Evolutionary conservation across 2,797 vertebrate genomes (phyloP).

Genomic region (Bovichtus diacanthus): DNA sequence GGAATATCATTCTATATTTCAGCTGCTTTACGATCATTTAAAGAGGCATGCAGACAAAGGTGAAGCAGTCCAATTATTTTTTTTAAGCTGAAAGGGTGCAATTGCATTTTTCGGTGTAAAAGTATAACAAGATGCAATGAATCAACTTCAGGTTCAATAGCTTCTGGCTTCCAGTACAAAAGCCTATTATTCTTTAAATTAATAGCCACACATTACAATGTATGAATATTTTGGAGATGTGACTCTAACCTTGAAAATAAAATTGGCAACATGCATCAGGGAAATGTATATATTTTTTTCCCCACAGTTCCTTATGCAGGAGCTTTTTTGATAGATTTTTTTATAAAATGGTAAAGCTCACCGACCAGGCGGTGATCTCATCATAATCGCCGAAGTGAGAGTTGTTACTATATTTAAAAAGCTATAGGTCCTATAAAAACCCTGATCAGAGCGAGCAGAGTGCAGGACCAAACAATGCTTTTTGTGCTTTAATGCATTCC

Average conservation of each 20-base stretch:
- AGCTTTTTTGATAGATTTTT: background rate
- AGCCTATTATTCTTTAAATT: constrained; percentile 7
- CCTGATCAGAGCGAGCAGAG: background rate
- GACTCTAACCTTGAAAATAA: constrained; percentile 19
- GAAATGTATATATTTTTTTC: background rate
- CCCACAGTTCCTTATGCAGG: background rate
- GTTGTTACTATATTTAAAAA: background rate
- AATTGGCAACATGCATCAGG: background rate
- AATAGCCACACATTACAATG: constrained; percentile 14
- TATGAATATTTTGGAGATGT: constrained; percentile 31
- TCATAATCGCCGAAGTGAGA: background rate
- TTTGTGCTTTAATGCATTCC: background rate
- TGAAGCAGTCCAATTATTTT: background rate
- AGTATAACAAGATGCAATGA: constrained; percentile 19
- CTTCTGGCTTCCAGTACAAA: background rate
- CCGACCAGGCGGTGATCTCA: background rate
- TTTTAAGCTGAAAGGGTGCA: background rate
- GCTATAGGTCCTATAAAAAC: background rate
- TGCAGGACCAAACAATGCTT: background rate
- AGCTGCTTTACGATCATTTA: constrained; percentile 3
- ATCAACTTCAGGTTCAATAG: constrained; percentile 31
- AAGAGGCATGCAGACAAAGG: background rate
- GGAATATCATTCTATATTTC: background rate
- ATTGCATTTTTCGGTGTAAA: constrained; percentile 15
- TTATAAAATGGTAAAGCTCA: background rate